Evolutionary conservation across 2,797 vertebrate species (phyloP), one percentile per base, ranked within the genome.

Genomic region (Enteromius viviparus): DNA sequence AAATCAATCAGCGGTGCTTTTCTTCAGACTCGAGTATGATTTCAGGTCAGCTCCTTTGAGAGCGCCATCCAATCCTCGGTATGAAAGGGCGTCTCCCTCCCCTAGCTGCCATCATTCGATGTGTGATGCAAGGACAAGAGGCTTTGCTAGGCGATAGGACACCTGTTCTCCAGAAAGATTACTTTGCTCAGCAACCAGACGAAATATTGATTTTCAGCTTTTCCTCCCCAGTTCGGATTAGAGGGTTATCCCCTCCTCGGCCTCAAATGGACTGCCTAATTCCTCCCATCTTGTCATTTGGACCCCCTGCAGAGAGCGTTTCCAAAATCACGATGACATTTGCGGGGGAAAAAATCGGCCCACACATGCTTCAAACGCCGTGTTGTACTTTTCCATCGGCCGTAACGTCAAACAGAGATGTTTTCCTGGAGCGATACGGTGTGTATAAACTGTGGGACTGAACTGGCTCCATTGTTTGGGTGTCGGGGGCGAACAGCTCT

Each of bases 121-220:
- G 88, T 89, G 90, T 87, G 89, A 89, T 82, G 88, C 51, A 87
- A 85, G 81, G 82, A 88, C 89, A 87, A 87, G 83, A 86, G 88
- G 80, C 87, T 91, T 88, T 66, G 80, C 81, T 64, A 81, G 87
- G 89, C 87, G 87, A 90, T 72, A 0, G 77, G 89, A 91, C 91
- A 93, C 91, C 91, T 94, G 92, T 90, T 90, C 88, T 89, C 77
- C 17, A 74, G 60, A 84, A 88, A 69, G 45, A 89, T 93, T 91
- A 90, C 87, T 11, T 26, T 47, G 3, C 78, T 85, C 68, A 85
- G 82, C 87, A 89, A 87, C 58, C 84, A 89, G 88, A 88, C 84
- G 15, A 85, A 88, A 89, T 89, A 91, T 91, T 88, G 87, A 89
- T 92, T 90, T 91, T 85, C 79, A 82, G 68, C 89, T 89, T 88